Percentiles rank a stretch among this genome's conserved stretches.
Evolutionary conservation across 2,888 invertebrate species (phyloP).

Genomic region (Diploptera punctata): DNA sequence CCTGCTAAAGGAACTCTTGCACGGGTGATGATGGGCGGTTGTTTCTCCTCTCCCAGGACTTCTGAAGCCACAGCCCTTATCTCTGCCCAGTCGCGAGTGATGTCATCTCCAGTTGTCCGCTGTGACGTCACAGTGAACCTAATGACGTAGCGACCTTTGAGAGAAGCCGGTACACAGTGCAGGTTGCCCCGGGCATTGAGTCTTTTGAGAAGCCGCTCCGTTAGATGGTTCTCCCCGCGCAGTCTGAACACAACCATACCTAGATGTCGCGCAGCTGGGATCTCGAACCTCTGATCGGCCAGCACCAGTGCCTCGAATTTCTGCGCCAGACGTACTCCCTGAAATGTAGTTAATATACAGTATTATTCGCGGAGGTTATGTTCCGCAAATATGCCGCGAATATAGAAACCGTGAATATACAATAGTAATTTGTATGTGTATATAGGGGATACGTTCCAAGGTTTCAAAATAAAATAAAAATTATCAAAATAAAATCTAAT

Average conservation of each 20-base stretch:
- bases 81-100: slow-evolving; percentile 85
- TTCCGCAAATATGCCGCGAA: no score
- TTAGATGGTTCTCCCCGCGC: slow-evolving; percentile 83
- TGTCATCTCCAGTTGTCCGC: slow-evolving; percentile 63
- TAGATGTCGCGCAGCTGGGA: slow-evolving; percentile 81
- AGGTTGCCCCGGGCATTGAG: slow-evolving; percentile 87
- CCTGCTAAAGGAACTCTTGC: slow-evolving; percentile 79
- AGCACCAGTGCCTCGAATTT: slow-evolving; percentile 87
- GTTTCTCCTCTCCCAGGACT: slow-evolving; percentile 67
- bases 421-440: no score
- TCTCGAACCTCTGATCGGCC: slow-evolving; percentile 85
- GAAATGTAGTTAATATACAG: slow-evolving; percentile 44
- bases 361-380: no score
- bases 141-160: slow-evolving; percentile 70
- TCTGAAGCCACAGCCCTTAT: slow-evolving; percentile 75
- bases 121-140: slow-evolving; percentile 91
- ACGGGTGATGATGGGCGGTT: slow-evolving; percentile 57
- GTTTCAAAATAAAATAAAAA: no score
- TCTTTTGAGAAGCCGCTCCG: slow-evolving; percentile 85
- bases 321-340: slow-evolving; percentile 89
- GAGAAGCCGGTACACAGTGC: slow-evolving; percentile 93
- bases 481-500: no score
- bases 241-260: slow-evolving; percentile 92
- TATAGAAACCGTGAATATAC: no score
- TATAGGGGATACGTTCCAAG: no score